Base-by-base conservation (phyloP, 2,888 invertebrate species). In the Xylocampa areola region DNA sequence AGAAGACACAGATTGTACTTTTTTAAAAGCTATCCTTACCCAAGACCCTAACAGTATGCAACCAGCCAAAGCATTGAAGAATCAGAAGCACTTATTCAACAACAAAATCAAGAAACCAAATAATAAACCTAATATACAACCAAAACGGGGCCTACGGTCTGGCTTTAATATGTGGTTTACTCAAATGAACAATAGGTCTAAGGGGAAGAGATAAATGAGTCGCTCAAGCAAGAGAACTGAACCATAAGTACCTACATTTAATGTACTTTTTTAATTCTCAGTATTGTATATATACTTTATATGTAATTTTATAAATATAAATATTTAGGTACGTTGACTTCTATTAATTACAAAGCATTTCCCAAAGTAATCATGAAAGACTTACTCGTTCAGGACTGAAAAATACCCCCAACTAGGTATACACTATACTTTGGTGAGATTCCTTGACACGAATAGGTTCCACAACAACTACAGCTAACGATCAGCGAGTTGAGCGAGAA, bases 1-100 rank as follows among this genome's bases (percentile, higher is more conserved):
- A 4, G 71, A 73, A 14, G 53, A 71, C 0, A 55, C 52, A 5
- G 36, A 59, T 0, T 47, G 66, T 10, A 54, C 62, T 25, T 84
- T 82, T 45, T 58, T 86, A 1, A 64, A 41, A 59, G 65, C 64
- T 1, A 57, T 85, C 16, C 65, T 77, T 0, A 78, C 60, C 2
- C 32, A 55, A 13, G 59, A 66, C 14, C 52, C 59, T n/a, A 37
- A 21, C 36, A 53, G n/a, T 17, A 5, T 27, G 17, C 11, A 29
- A 6, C 35, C 8, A 8, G 25, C n/a, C 5, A 37, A 17, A 4
- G 11, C 17, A 11, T 14, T 33, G 13, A 11, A 0, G 11, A 29
- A 5, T 13, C 27, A 30, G 3, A 65, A 54, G 30, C 59, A 35
- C 8, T 23, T 23, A 8, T 50, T 54, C 25, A 47, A 40, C 1